Base-by-base conservation (phyloP, 2,888 invertebrate species). In the Volucella zonaria region DNA sequence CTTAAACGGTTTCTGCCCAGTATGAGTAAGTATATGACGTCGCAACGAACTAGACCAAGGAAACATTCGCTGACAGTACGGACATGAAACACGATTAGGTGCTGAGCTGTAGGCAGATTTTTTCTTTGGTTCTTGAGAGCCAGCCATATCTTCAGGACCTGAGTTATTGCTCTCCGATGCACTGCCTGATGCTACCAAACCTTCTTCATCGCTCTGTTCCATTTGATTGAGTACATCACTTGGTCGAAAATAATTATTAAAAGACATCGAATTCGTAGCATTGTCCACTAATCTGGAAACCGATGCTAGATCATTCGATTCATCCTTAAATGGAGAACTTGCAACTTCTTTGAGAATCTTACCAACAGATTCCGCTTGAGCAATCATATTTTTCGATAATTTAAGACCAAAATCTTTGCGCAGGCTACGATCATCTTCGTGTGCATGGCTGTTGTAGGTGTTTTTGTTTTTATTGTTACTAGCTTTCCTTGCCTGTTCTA, bases 11-110 rank as follows among this genome's bases (percentile, higher is more conserved):
- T 99, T 99, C 90, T 98, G 98, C 1, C 96, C 98, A 0, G 98
- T 99, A 91, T 99, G 99, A 0, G 99, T 99, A 8, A 92, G 88
- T 47, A 99, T 96, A 91, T 99, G 99, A 10, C 99, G 94, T n/a
- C 98, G 95, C 38, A 99, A 93, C 0, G 98, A 98, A 40, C 98
- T 98, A 0, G 97, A 96, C 99, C 99, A 99, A 0, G 99, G 98
- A 92, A 99, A 99, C 90, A 97, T 97, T 51, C 98, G 94, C 88
- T 96, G 95, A 92, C 99, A 99, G 89, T 97, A 98, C 0, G 97
- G 97, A 89, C 99, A 99, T 61, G 96, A 95, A 1, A 98, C 97
- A 31, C 98, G 94, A 91, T 98, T 98, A 0, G 98, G 98, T 0
- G 98, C 98, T 89, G 97, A 94, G 62, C 98, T 98, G 91, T 99